These are phyloP conservation scores for Schizotus pectinicornis DNA, from an alignment of 2,888 invertebrate genomes.

Conservation along the genomic window DNA sequence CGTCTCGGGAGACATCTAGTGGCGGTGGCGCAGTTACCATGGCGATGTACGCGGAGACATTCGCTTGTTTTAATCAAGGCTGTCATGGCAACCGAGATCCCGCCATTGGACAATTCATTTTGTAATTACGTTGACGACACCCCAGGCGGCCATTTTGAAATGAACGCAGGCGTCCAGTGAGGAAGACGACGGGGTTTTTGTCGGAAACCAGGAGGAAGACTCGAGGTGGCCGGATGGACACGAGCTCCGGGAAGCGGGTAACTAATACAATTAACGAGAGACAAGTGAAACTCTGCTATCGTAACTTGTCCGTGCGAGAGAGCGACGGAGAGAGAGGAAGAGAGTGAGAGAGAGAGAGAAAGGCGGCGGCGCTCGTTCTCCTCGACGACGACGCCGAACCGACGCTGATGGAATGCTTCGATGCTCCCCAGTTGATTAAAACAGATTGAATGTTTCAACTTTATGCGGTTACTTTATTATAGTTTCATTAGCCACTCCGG, in stretches of 20 bases:
- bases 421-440: constrained; percentile 59
- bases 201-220: constrained; percentile 41
- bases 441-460: constrained; percentile 61
- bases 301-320: constrained; percentile 55
- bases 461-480: constrained; percentile 56
- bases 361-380: constrained; percentile 10
- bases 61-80: constrained; percentile 61
- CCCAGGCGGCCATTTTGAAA: constrained; percentile 62
- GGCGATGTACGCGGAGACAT: constrained; percentile 57
- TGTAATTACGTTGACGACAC: constrained; percentile 63
- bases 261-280: constrained; percentile 62
- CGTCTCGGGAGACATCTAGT: constrained; percentile 54
- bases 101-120: constrained; percentile 62
- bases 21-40: constrained; percentile 55
- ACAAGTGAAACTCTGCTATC: constrained; percentile 62
- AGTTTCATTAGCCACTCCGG: constrained; percentile 53
- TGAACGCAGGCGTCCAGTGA: constrained; percentile 55
- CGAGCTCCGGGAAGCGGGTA: constrained; percentile 56
- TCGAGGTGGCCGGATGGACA: constrained; percentile 44
- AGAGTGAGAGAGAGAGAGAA: constrained; percentile 34
- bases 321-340: constrained; percentile 31
- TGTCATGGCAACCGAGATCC: constrained; percentile 61
- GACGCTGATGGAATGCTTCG: constrained; percentile 54
- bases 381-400: constrained; percentile 24
- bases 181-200: constrained; percentile 40